Evolutionary conservation across 2,888 invertebrate genomes (phyloP).

Genomic region (Hesperia comma): DNA sequence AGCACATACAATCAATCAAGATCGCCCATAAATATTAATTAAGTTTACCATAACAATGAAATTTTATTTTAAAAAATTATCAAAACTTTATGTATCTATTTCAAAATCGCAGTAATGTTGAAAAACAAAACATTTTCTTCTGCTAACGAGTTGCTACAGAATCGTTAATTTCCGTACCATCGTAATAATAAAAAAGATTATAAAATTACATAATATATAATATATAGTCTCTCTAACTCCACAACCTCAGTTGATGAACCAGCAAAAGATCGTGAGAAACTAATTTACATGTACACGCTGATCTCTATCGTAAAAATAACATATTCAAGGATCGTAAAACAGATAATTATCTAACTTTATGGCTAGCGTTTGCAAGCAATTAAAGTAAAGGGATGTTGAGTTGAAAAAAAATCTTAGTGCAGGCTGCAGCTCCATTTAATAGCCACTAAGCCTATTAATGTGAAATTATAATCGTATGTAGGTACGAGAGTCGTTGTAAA

Average conservation of each 20-base stretch:
- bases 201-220: too few species aligned
- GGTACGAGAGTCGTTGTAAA: conserved; percentile 4
- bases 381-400: conserved; percentile 17
- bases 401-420: conserved; percentile 1
- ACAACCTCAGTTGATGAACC: not conserved
- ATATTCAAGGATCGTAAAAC: conserved; percentile 26
- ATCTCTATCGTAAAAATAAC: conserved; percentile 21
- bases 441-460: conserved; percentile 9
- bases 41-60: too few species aligned
- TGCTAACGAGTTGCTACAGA: too few species aligned
- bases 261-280: conserved; percentile 18
- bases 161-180: too few species aligned
- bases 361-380: conserved; percentile 22
- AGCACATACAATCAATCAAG: too few species aligned
- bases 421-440: not conserved
- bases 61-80: too few species aligned
- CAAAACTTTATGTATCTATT: too few species aligned
- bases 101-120: too few species aligned
- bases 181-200: too few species aligned
- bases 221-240: too few species aligned
- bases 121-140: too few species aligned
- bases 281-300: conserved; percentile 18
- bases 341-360: conserved; percentile 26
- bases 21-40: too few species aligned
- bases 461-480: conserved; percentile 9